Evolutionary conservation across 2,888 invertebrate species (phyloP), one percentile per base, ranked within the genome.

Genomic region (Hyppa rectilinea): DNA sequence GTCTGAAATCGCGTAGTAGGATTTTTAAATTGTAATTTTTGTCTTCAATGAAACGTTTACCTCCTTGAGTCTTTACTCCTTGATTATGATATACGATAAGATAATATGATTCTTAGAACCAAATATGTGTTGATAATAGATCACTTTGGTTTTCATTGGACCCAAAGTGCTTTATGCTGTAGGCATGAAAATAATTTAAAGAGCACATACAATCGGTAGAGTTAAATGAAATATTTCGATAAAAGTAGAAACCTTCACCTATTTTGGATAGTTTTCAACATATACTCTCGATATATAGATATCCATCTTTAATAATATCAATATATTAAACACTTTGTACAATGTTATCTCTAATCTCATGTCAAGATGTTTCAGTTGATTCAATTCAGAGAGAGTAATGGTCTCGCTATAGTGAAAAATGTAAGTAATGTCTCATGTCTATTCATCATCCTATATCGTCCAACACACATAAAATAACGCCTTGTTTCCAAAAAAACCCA

Each of bases 161-260:
- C 20, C 20, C 6, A 14, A 36, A 29, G 1, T 9, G 55, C 4
- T 7, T 29, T 29, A n/a, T 12, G n/a, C 12, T 61, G 23, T 36
- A n/a, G 29, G 0, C 2, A 29, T 29, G 9, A 26, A 31, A 63
- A 23, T 20, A 26, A 31, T 63, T 12, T 26, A 52, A 26, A 17
- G 14, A 38, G 23, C 34, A 5, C 14, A n/a, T 23, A 7, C 10
- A 36, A 74, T 38, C 9, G 0, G n/a, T 52, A 34, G 29, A 9
- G 6, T 17, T 1, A 34, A 29, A 56, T 49, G 38, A 45, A 52
- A 53, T 64, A 56, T 83, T 74, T 55, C 70, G 55, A 43, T 26
- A 50, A 9, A 43, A 26, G 6, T 59, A 38, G 10, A 70, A 65
- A 78, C 84, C 83, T 83, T 83, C 67, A 81, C 82, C 82, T 71